Conservation (phyloP, 2,113 vertebrate species). For the Grammomys surdaster region DNA sequence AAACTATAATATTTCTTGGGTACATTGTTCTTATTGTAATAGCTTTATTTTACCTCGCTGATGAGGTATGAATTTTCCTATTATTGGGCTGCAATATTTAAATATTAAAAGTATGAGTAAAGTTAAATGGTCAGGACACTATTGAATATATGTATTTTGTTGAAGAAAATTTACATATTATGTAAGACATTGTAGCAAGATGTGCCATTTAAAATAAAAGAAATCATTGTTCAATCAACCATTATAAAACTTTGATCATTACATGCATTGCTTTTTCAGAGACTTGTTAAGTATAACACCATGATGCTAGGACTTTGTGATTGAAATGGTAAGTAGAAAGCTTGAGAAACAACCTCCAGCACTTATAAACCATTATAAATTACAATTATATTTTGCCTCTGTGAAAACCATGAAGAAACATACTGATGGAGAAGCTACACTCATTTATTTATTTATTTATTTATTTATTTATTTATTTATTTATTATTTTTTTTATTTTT, state of each 20-base stretch:
- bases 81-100: background rate
- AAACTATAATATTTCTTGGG: background rate
- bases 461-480: no score
- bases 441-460: no score
- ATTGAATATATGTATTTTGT: background rate
- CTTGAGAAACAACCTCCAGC: background rate
- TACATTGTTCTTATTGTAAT: background rate
- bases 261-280: background rate
- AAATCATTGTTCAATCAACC: background rate
- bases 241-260: background rate
- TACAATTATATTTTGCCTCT: background rate
- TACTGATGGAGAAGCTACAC: background rate
- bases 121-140: background rate
- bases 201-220: background rate
- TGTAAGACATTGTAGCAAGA: background rate
- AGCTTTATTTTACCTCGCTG: background rate
- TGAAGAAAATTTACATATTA: background rate
- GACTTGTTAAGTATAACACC: background rate
- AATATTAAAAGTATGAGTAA: background rate
- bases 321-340: background rate
- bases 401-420: background rate
- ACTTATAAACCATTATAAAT: background rate
- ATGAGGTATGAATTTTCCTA: background rate
- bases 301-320: background rate
- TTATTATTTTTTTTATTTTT: no score